Evolutionary conservation across 2,113 vertebrate species (phyloP), one percentile per base, ranked within the genome.

Genomic region (Geococcyx californianus): DNA sequence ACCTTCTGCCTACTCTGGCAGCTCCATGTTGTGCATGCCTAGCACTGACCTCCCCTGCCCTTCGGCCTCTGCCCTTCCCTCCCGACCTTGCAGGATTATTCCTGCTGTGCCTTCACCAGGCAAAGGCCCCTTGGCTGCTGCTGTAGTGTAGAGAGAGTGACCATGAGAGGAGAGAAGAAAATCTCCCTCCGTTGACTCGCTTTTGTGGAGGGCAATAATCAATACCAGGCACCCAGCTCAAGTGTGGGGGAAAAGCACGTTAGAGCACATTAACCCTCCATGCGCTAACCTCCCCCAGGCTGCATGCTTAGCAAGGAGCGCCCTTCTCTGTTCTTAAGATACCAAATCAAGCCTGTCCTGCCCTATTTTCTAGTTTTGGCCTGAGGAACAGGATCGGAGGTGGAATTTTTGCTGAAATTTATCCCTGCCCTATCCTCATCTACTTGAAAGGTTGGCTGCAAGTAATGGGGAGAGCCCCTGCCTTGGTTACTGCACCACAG

Each of bases 161-260:
- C 68, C 4, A 0, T 63, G 70, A 87, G 79, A 93, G 77, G 47
- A 88, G 75, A 88, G 68, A 81, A 96, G 55, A 94, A 91, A 95
- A 88, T 81, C 85, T 80, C 72, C 29, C 55, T 80, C 56, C 3
- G 1, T 54, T 79, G 69, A 93, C 89, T 95, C 76, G 82, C 81
- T 87, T 68, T 97, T 96, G 82, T 93, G 91, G 64, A 88, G 80
- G 70, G 78, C 93, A 94, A 94, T 97, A 97, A 97, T 97, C 85
- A 92, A 94, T 89, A 93, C 62, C 52, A 21, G 91, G 80, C 87
- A 83, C 82, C 23, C 55, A 76, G 79, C 84, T 84, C 74, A 67
- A 95, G 66, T 49, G 51, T 10, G 47, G 21, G 47, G 47, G 47
- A 20, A 23, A 89, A 83, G 56, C 74, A 24, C 4, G 11, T 94